These are phyloP conservation scores for Nebria brevicollis DNA, from an alignment of 2,888 invertebrate genomes.

Conservation along the genomic window DNA sequence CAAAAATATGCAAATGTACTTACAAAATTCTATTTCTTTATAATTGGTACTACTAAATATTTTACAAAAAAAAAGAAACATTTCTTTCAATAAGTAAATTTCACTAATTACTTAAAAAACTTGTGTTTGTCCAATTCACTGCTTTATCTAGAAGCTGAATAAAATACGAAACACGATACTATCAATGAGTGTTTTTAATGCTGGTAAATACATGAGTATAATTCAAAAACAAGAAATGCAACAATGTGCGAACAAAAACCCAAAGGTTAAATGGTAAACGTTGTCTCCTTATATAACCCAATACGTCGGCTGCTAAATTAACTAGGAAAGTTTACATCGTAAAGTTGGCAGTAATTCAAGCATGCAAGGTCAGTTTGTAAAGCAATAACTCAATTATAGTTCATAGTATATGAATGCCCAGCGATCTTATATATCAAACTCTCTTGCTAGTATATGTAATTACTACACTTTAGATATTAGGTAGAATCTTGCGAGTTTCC, in stretches of 20 bases:
- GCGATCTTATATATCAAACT: background rate
- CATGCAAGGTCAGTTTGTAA: conserved; percentile 15
- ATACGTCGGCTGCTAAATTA: conserved; percentile 6
- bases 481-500: conserved; percentile 9
- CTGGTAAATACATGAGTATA: background rate
- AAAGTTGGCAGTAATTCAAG: conserved; percentile 19
- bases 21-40: no score
- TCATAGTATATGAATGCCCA: conserved; percentile 10
- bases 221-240: background rate
- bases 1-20: no score
- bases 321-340: conserved; percentile 13
- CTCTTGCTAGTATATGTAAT: conserved; percentile 6
- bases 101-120: no score
- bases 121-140: no score
- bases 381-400: conserved; percentile 22
- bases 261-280: background rate
- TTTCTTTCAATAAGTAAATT: no score
- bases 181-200: background rate
- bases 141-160: no score
- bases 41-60: no score
- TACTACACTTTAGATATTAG: conserved; percentile 12
- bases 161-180: no score
- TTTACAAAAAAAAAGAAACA: no score
- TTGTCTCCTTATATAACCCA: background rate
- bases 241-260: background rate